A percentile compares a stretch with the other conserved stretches of the same genome.
These are phyloP conservation scores for Porites cylindrica DNA, from an alignment of 92 coral and sea anemone species.

Conservation along the genomic window DNA sequence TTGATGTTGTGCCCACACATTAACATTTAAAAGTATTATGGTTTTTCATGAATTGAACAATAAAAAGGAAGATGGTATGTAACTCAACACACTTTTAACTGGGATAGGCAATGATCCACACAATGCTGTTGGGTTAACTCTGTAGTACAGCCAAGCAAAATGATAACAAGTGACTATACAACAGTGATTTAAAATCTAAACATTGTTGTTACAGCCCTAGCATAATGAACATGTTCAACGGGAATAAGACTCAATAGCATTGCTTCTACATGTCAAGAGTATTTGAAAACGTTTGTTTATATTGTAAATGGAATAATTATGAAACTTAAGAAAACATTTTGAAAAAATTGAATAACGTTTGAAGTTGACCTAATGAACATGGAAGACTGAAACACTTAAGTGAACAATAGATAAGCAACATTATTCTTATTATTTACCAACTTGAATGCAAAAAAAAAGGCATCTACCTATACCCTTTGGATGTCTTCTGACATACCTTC, in stretches of 20 bases:
- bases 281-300: not conserved
- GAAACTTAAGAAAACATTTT: constrained; percentile 7
- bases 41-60: constrained; percentile 4
- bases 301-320: constrained; percentile 5
- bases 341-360: not conserved
- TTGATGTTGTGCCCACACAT: constrained; percentile 5
- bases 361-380: constrained; percentile 9
- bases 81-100: too few species aligned
- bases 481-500: not conserved
- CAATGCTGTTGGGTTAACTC: not conserved
- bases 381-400: constrained; percentile 6
- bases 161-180: constrained; percentile 6
- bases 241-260: too few species aligned
- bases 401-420: constrained; percentile 4
- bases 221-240: not conserved
- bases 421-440: not conserved
- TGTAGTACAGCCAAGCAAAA: constrained; percentile 2
- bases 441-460: not conserved
- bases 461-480: not conserved
- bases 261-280: not conserved
- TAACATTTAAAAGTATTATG: constrained; percentile 1
- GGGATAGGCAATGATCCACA: too few species aligned
- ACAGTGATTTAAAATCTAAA: constrained; percentile 4
- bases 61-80: not conserved
- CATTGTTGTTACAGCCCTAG: constrained; percentile 2